Evolutionary conservation across 2,797 vertebrate genomes (phyloP).

Genomic region (Potorous gilbertii): DNA sequence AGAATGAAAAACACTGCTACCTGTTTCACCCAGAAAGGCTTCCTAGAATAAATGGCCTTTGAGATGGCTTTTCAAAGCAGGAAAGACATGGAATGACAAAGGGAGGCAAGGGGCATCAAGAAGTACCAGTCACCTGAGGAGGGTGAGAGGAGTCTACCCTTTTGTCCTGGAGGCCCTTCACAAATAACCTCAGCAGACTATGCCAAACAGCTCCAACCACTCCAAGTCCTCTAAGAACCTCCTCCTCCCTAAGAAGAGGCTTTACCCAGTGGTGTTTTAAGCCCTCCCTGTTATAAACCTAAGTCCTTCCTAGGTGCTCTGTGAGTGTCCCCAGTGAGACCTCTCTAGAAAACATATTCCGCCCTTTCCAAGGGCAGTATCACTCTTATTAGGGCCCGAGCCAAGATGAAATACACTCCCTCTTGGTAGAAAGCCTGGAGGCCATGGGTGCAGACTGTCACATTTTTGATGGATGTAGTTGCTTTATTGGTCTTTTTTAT

Average conservation of each 20-base stretch:
- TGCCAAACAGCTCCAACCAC: neutral
- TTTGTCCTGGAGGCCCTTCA: accelerated
- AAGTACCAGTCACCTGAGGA: neutral
- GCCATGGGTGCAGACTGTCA: neutral
- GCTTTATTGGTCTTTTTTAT: neutral
- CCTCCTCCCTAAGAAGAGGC: neutral
- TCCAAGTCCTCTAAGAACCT: neutral
- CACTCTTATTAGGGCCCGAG: neutral
- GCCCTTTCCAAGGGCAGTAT: neutral
- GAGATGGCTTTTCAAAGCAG: neutral
- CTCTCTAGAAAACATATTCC: neutral
- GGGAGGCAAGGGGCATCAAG: neutral
- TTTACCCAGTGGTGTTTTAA: neutral
- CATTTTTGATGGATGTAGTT: neutral
- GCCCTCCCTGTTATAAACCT: neutral
- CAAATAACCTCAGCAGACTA: neutral
- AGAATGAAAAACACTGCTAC: neutral
- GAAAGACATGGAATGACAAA: neutral
- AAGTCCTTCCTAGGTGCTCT: neutral
- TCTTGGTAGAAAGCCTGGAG: neutral
- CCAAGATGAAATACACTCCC: neutral
- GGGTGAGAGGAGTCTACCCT: neutral
- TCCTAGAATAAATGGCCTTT: neutral
- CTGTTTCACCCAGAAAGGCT: neutral
- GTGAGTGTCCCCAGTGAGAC: neutral